Evolutionary conservation across 2,888 invertebrate genomes (phyloP), one percentile per base, ranked within the genome.

Genomic region (Imbricaverruca yamaguchii): DNA sequence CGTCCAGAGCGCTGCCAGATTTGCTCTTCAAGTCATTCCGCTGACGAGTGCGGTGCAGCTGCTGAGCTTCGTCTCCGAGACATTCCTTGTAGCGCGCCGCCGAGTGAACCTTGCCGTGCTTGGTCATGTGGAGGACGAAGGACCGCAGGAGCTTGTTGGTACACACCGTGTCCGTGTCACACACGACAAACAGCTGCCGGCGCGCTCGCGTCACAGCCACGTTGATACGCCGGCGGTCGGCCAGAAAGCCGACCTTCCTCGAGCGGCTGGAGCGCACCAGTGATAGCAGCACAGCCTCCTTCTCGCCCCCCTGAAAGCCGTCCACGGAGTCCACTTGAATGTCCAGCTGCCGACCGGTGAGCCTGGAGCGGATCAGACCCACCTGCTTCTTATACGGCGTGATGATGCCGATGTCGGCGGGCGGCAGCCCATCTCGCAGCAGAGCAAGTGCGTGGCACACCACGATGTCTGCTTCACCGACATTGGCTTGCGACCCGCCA

Each of bases 291-390:
- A 91, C 89, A 10, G 88, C 90, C 85, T 91, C 90, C 83, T 90
- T 90, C 85, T 91, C 90, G 83, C 90, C 86, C 0, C 91, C 91
- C 86, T 91, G 91, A 84, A 90, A 91, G 4, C 90, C 90, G 85
- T 91, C 91, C 2, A 91, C 90, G 4, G 90, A 89, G 83, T 88
- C 88, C 15, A 90, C 88, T 85, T 90, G 90, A 12, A 90, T 82
- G 25, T 13, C 11, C 13, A 84, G 84, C 57, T 84, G 82, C 6
- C 7, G 77, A 1, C 15, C 18, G 4, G 85, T 84, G 80, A 90
- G 84, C 69, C 87, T 85, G 77, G 86, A 83, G 80, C 88, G 85
- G 61, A 90, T 85, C 55, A 90, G 84, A 80, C 89, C 89, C 39
- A 89, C 89, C 89, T 89, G 84, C 25, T 83, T 85, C 82, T 89